Conservation (phyloP, 2,888 invertebrate species). For the Cephus spinipes region DNA sequence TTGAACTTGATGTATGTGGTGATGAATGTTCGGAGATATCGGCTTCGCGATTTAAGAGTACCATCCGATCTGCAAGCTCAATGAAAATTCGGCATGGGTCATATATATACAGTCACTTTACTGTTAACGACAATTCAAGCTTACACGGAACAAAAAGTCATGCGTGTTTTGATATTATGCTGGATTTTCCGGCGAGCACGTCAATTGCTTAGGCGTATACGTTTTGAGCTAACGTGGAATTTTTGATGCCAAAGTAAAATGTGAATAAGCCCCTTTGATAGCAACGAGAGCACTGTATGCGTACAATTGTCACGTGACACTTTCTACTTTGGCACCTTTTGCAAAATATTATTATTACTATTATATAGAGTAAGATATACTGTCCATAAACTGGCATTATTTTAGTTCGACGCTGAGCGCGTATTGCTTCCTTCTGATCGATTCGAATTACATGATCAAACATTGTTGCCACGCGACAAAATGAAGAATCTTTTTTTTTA, state of each 20-base stretch:
- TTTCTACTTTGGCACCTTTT: not conserved
- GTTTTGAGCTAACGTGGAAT: slow-evolving; percentile 23
- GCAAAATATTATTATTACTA: slow-evolving; percentile 12
- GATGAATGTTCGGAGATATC: not conserved
- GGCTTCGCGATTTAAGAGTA: not conserved
- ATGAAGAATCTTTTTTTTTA: not conserved
- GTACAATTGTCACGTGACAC: not conserved
- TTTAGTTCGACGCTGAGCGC: slow-evolving; percentile 21
- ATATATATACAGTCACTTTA: not conserved
- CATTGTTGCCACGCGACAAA: not conserved
- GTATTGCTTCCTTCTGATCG: slow-evolving; percentile 8
- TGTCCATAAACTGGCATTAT: slow-evolving; percentile 29
- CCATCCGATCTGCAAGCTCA: not conserved
- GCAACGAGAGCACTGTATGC: not conserved
- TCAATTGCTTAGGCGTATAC: slow-evolving; percentile 16
- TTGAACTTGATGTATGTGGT: not conserved
- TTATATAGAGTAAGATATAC: not conserved
- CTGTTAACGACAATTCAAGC: not conserved
- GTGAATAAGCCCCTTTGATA: slow-evolving; percentile 22
- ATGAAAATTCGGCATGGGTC: not conserved
- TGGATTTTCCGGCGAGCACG: not conserved
- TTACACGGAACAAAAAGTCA: not conserved
- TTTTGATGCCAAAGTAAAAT: slow-evolving; percentile 44
- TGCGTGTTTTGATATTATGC: not conserved
- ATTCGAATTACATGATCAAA: slow-evolving; percentile 3